Conservation (phyloP, 2,888 invertebrate genomes). For the Sepiola atlantica region DNA sequence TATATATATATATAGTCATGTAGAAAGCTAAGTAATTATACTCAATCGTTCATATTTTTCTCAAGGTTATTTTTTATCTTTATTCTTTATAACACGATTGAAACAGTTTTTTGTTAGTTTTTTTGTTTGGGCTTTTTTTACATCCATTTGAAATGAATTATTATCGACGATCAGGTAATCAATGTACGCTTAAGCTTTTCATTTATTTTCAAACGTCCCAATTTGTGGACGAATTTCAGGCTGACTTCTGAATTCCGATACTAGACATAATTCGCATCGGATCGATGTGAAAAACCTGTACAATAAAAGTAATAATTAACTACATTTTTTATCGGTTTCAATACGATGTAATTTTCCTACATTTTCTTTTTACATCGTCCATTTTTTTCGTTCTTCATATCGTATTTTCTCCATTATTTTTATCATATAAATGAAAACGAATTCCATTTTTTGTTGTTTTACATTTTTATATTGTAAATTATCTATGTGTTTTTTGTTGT, state of each 20-base stretch:
- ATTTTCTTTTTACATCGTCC: neutral
- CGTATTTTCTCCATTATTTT: neutral
- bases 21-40: neutral
- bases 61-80: neutral
- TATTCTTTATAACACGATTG: neutral
- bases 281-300: neutral
- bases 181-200: neutral
- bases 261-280: neutral
- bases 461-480: neutral
- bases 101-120: neutral
- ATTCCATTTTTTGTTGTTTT: neutral
- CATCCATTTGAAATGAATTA: neutral
- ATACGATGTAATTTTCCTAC: neutral
- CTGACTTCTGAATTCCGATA: neutral
- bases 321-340: neutral
- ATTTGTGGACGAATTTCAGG: neutral
- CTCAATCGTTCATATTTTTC: neutral
- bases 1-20: neutral
- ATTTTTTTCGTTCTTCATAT: neutral
- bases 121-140: neutral
- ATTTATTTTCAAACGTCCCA: conserved; percentile 21
- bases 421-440: conserved; percentile 5
- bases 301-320: conserved; percentile 1
- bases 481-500: neutral
- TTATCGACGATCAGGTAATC: neutral